Evolutionary conservation across 2,113 vertebrate genomes (phyloP).

Genomic region (Thamnaconus septentrionalis): DNA sequence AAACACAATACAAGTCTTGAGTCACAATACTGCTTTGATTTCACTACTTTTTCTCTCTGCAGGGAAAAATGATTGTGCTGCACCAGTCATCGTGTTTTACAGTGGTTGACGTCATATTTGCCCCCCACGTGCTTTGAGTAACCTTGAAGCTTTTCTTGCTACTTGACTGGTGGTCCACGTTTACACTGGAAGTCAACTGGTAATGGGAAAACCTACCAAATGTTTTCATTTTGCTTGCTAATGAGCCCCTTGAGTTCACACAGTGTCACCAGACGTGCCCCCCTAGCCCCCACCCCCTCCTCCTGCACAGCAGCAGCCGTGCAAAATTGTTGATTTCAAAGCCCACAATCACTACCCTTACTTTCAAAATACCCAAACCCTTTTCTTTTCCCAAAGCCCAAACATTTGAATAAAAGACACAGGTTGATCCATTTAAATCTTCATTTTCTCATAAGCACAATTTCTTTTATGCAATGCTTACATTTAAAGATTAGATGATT

Average conservation of each 20-base stretch:
- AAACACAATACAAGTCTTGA: too few relatives aligned
- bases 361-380: too few relatives aligned
- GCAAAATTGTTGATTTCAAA: too few relatives aligned
- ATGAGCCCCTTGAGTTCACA: conserved; percentile 17
- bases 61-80: too few relatives aligned
- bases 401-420: conserved; percentile 12
- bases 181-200: conserved; percentile 42
- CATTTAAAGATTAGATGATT: conserved; percentile 15
- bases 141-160: conserved; percentile 12
- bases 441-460: conserved; percentile 22
- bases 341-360: too few relatives aligned
- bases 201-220: conserved; percentile 5
- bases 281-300: neutral
- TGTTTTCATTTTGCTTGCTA: conserved; percentile 46
- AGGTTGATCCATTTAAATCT: conserved; percentile 24
- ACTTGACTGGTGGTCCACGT: conserved; percentile 24
- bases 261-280: conserved; percentile 29
- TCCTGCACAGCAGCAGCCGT: neutral
- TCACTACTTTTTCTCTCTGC: too few relatives aligned
- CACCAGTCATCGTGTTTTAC: too few relatives aligned
- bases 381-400: too few relatives aligned
- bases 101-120: conserved; percentile 27
- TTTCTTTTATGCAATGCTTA: conserved; percentile 5
- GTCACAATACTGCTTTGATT: too few relatives aligned
- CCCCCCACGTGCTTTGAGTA: conserved; percentile 9